Conservation (phyloP, 2,888 invertebrate species). For the Dromius quadrimaculatus region DNA sequence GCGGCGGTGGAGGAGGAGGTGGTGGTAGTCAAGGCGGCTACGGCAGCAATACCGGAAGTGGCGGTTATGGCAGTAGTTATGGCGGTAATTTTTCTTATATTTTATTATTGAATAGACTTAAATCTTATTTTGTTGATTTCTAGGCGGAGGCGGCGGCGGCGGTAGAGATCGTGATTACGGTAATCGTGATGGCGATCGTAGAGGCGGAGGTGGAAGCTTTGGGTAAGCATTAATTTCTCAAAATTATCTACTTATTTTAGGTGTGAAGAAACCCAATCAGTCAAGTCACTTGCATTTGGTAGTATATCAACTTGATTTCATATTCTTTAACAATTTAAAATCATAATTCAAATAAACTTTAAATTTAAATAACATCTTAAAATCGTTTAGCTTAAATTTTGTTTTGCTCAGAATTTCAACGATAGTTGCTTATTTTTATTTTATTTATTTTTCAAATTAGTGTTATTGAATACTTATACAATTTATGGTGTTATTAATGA, state of each 20-base stretch:
- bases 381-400: not conserved
- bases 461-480: slow-evolving; percentile 34
- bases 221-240: slow-evolving; percentile 52
- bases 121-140: slow-evolving; percentile 55
- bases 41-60: slow-evolving; percentile 61
- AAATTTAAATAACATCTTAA: not conserved
- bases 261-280: slow-evolving; percentile 39
- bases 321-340: slow-evolving; percentile 3
- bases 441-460: slow-evolving; percentile 18
- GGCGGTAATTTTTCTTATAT: slow-evolving; percentile 9
- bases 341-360: not conserved
- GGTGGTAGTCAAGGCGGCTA: slow-evolving; percentile 59
- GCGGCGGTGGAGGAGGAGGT: slow-evolving; percentile 57
- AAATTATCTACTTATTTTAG: slow-evolving; percentile 2
- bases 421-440: slow-evolving; percentile 19
- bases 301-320: slow-evolving; percentile 11
- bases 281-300: slow-evolving; percentile 36
- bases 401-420: not conserved
- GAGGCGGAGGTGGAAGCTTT: slow-evolving; percentile 68
- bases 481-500: slow-evolving; percentile 52
- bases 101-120: not conserved
- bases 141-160: slow-evolving; percentile 64
- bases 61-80: slow-evolving; percentile 52
- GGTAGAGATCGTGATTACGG: slow-evolving; percentile 62
- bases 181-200: slow-evolving; percentile 57